Evolutionary conservation across 2,888 invertebrate species (phyloP).

Genomic region (Neelides folsomi): DNA sequence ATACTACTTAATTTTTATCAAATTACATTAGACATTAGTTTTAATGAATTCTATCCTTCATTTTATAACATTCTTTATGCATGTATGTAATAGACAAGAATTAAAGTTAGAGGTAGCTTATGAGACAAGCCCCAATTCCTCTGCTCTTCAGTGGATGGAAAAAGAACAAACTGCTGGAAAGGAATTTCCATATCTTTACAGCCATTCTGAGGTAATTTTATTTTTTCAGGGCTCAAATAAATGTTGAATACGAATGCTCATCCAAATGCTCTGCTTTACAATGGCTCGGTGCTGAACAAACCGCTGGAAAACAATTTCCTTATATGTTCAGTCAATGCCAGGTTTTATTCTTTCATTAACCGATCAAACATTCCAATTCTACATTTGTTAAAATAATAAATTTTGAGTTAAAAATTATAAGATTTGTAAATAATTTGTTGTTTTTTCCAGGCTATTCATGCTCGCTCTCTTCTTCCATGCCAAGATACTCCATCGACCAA

Average conservation of each 20-base stretch:
- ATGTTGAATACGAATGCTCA: slow-evolving; percentile 58
- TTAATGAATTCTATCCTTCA: too few relatives aligned
- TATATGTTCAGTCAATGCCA: slow-evolving; percentile 74
- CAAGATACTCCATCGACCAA: slow-evolving; percentile 67
- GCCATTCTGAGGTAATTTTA: slow-evolving; percentile 33
- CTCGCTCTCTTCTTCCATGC: slow-evolving; percentile 76
- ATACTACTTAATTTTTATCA: too few relatives aligned
- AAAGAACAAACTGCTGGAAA: slow-evolving; percentile 79
- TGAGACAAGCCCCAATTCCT: slow-evolving; percentile 59
- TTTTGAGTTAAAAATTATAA: neutral
- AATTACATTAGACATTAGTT: too few relatives aligned
- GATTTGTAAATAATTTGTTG: slow-evolving; percentile 7
- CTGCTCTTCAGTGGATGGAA: slow-evolving; percentile 78
- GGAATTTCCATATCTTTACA: slow-evolving; percentile 57
- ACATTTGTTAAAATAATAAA: too few relatives aligned
- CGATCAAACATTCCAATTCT: neutral
- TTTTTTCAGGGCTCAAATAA: neutral
- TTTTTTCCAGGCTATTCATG: slow-evolving; percentile 61
- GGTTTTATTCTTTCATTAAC: slow-evolving; percentile 38
- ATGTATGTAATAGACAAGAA: too few relatives aligned
- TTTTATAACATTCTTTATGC: too few relatives aligned
- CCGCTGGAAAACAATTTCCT: slow-evolving; percentile 70
- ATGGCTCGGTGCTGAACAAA: slow-evolving; percentile 77
- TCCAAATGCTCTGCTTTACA: slow-evolving; percentile 71
- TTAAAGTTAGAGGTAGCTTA: slow-evolving; percentile 48